A percentile compares a stretch with the other conserved stretches of the same genome.
phyloP scores from a whole-genome alignment of 2,113 vertebrate genomes.

The Laterallus jamaicensis region DNA sequence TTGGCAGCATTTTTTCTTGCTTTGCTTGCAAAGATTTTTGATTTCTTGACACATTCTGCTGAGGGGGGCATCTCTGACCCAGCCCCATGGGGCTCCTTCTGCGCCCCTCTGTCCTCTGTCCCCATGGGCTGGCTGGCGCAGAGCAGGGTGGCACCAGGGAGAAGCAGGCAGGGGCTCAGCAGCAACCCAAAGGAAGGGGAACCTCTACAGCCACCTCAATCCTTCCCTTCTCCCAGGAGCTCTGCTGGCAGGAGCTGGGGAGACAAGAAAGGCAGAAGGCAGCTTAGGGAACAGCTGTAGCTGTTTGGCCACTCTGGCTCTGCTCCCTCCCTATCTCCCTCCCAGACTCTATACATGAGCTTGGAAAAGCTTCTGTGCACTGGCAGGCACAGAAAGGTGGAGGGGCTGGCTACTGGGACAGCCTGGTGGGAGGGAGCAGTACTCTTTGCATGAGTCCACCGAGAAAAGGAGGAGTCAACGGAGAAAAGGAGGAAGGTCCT shows the following conservation, averaged over 20 bases:
- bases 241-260: not conserved
- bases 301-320: not conserved
- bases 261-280: not conserved
- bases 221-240: not conserved
- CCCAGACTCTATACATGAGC: fast-evolving
- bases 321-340: not conserved
- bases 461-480: not conserved
- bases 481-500: not conserved
- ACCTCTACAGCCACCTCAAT: too few relatives aligned
- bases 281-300: not conserved
- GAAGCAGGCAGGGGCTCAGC: not conserved
- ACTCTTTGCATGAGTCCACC: not conserved
- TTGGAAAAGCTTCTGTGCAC: not conserved
- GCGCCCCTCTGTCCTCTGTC: not conserved
- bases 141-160: not conserved
- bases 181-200: not conserved
- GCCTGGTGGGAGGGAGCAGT: not conserved
- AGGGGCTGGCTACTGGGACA: not conserved
- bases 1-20: not conserved
- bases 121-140: fast-evolving
- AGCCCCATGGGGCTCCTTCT: not conserved
- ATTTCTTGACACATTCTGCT: not conserved
- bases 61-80: too few relatives aligned
- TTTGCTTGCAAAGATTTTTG: not conserved
- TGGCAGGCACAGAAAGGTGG: not conserved